Conservation (phyloP, 2,888 invertebrate genomes). For the Himalopsyche japonica region DNA sequence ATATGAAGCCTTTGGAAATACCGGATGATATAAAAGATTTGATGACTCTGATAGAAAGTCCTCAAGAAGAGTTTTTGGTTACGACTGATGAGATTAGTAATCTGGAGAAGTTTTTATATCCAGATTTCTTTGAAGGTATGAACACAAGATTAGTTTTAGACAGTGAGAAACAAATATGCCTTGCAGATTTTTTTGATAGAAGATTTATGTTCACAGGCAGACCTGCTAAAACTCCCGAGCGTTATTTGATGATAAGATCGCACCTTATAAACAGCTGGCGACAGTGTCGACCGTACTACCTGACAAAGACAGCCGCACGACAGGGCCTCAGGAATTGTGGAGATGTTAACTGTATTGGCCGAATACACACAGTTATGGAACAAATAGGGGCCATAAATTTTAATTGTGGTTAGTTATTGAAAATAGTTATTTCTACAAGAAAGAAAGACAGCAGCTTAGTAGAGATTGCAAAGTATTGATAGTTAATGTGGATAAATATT, state of each 20-base stretch:
- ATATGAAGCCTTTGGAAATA: constrained; percentile 22
- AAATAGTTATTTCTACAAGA: not conserved
- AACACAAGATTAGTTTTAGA: not conserved
- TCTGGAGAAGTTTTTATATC: constrained; percentile 59
- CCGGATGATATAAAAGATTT: constrained; percentile 41
- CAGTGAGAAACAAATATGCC: not conserved
- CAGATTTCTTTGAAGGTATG: constrained; percentile 60
- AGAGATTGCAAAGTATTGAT: no score
- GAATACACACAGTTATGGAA: constrained; percentile 64
- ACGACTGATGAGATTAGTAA: constrained; percentile 51
- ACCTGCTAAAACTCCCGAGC: constrained; percentile 58
- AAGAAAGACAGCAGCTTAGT: no score
- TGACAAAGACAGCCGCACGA: constrained; percentile 62
- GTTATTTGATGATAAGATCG: constrained; percentile 63
- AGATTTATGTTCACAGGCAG: constrained; percentile 43
- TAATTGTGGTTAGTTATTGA: constrained; percentile 55
- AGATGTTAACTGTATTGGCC: constrained; percentile 64
- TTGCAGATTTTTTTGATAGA: not conserved
- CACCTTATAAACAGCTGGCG: constrained; percentile 62
- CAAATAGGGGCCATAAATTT: constrained; percentile 67
- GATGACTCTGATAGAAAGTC: constrained; percentile 50
- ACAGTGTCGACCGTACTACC: constrained; percentile 57
- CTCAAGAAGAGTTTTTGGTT: constrained; percentile 51
- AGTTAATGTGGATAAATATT: not conserved
- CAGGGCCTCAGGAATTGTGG: constrained; percentile 64